Evolutionary conservation across 2,888 invertebrate genomes (phyloP), one percentile per base, ranked within the genome.

Genomic region (Cistogaster globosa): DNA sequence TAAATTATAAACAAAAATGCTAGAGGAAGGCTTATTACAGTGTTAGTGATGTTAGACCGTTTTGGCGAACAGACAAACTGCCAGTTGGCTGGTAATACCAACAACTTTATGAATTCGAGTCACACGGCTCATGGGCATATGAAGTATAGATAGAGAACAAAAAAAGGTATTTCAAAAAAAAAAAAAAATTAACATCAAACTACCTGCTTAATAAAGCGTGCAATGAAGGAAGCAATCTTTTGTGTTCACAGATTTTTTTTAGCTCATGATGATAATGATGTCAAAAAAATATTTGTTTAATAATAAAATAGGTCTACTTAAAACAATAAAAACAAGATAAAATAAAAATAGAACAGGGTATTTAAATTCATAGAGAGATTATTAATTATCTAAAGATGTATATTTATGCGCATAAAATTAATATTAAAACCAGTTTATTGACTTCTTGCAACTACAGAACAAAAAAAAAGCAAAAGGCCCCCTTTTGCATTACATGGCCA

Each of bases 131-230:
- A 58, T 67, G 42, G 79, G 11, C 20, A 80, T 72, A 48, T 55
- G 57, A 38, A 18, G 57, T 79, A 58, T 62, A 45, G 60, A 20
- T 77, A 42, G 38, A 48, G 8, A 48, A 48, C n/a, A 18, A 57
- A 65, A 67, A 36, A 65, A 45, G 26, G 26, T 14, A 14, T 65
- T 20, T 53, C 20, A n/a, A 12, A 1, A 20, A 12, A 76, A 11
- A n/a, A 12, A 1, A 20, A 12, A 76, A 11, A 65, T 26, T 55
- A 22, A 48, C 32, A 18, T 55, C 51, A 36, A 16, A 57, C 74
- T 68, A 74, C 80, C 63, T 75, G 81, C 63, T 69, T 69, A 76
- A 63, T 75, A 69, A 81, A 81, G 60, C 75, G 38, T 82, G 57
- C 58, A 67, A 26, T 65, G 58, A 65, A 51, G 32, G 20, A 48